Evolutionary conservation across 2,888 invertebrate species (phyloP).

Genomic region (Cryptocephalus primarius): DNA sequence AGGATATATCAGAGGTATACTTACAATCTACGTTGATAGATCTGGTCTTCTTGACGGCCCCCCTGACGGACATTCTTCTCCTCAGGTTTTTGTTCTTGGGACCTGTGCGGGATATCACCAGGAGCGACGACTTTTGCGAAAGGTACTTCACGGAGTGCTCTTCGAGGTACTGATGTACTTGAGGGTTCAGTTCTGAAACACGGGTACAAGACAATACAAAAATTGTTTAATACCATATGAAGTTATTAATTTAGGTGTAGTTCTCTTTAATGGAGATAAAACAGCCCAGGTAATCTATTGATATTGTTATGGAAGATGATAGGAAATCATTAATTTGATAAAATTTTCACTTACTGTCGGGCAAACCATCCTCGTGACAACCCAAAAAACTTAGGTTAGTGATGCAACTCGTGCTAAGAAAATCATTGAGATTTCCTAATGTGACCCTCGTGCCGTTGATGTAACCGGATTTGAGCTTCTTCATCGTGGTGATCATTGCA

Average conservation of each 20-base stretch:
- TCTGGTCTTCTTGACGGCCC: constrained; percentile 87
- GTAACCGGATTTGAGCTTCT: constrained; percentile 95
- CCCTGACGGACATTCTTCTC: constrained; percentile 77
- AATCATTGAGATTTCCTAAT: constrained; percentile 88
- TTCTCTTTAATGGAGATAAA: too few species aligned
- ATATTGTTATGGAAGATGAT: too few species aligned
- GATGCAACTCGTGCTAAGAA: constrained; percentile 93
- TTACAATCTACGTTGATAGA: constrained; percentile 86
- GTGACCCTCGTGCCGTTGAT: constrained; percentile 98
- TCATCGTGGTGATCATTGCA: constrained; percentile 95
- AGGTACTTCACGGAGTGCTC: constrained; percentile 75
- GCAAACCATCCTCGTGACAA: constrained; percentile 84
- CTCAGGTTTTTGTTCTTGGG: constrained; percentile 44
- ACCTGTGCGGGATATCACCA: constrained; percentile 45
- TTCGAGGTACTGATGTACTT: constrained; percentile 79
- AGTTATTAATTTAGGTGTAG: too few species aligned
- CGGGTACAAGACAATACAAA: too few species aligned
- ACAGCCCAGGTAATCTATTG: too few species aligned
- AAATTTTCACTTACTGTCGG: constrained; percentile 54
- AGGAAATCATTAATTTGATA: too few species aligned
- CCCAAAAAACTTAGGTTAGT: constrained; percentile 93
- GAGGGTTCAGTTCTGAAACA: constrained; percentile 57
- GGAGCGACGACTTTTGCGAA: constrained; percentile 56
- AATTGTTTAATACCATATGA: too few species aligned
- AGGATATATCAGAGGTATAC: constrained; percentile 27